Conservation (phyloP, 2,888 invertebrate species). For the Neocrepidodera transversa region DNA sequence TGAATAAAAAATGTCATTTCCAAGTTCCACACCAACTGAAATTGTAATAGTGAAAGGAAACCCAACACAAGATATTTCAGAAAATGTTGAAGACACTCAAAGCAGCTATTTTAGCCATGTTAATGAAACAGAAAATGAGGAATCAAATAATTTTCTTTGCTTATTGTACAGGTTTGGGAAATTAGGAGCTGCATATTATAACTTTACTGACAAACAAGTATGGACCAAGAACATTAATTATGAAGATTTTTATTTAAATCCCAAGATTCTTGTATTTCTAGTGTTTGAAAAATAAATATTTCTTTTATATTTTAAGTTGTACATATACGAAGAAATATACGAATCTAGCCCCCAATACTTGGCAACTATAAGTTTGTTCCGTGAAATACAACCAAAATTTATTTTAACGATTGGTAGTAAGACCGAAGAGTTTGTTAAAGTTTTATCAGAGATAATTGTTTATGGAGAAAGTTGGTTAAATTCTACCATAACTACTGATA, state of each 20-base stretch:
- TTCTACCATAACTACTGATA: slow-evolving; percentile 44
- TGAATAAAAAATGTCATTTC: slow-evolving; percentile 11
- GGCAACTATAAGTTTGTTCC: slow-evolving; percentile 66
- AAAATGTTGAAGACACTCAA: background rate
- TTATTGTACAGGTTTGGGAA: slow-evolving; percentile 70
- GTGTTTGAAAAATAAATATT: too few species aligned
- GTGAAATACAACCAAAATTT: slow-evolving; percentile 67
- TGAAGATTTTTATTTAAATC: too few species aligned
- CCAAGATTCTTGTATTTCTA: too few species aligned
- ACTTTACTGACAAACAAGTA: slow-evolving; percentile 70
- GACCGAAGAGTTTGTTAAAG: slow-evolving; percentile 62
- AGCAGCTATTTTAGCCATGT: background rate
- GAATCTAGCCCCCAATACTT: slow-evolving; percentile 71
- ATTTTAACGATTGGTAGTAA: slow-evolving; percentile 65
- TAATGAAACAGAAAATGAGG: slow-evolving; percentile 28
- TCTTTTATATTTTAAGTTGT: slow-evolving; percentile 62
- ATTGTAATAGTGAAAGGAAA: slow-evolving; percentile 14
- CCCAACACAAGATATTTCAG: background rate
- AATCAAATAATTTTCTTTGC: slow-evolving; percentile 64
- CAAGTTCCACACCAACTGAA: slow-evolving; percentile 12
- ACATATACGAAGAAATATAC: slow-evolving; percentile 71
- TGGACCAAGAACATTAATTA: too few species aligned
- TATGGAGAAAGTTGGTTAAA: slow-evolving; percentile 37
- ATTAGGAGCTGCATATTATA: slow-evolving; percentile 78
- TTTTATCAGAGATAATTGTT: slow-evolving; percentile 46